phyloP scores from a whole-genome alignment of 2,888 invertebrate genomes.

The Leptopterna dolabrata region DNA sequence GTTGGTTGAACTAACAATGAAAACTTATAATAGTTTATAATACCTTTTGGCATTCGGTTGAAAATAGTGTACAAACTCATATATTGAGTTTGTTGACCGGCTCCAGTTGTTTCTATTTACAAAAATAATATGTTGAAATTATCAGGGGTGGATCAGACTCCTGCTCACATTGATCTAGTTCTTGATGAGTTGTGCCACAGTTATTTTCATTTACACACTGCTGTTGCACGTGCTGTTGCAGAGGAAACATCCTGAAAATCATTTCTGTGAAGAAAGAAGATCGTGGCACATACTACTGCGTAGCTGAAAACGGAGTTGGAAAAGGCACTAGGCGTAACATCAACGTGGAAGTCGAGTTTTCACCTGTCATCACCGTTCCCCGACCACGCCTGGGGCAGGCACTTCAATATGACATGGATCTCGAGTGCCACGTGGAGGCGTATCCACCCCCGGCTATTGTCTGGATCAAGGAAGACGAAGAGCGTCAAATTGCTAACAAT shows the following conservation, averaged over 20 bases:
- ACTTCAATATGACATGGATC: slow-evolving; percentile 91
- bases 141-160: too few species aligned
- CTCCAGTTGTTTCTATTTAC: too few species aligned
- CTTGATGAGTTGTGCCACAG: too few species aligned
- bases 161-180: too few species aligned
- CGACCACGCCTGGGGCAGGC: slow-evolving; percentile 87
- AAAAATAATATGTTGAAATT: too few species aligned
- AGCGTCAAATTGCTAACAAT: slow-evolving; percentile 83
- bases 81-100: too few species aligned
- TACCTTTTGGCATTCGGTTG: too few species aligned
- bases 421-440: slow-evolving; percentile 94
- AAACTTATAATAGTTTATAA: too few species aligned
- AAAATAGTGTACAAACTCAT: too few species aligned
- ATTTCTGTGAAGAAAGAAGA: slow-evolving; percentile 85
- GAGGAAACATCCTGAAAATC: slow-evolving; percentile 85
- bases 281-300: slow-evolving; percentile 92
- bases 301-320: slow-evolving; percentile 90
- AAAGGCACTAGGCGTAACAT: slow-evolving; percentile 87
- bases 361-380: slow-evolving; percentile 87
- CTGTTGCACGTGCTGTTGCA: slow-evolving; percentile 66
- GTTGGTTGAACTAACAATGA: too few species aligned
- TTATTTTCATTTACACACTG: too few species aligned
- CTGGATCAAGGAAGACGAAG: slow-evolving; percentile 89
- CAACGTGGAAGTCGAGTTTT: slow-evolving; percentile 89
- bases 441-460: slow-evolving; percentile 93